phyloP scores from a whole-genome alignment of 2,888 invertebrate species.

The Aplocera efformata region DNA sequence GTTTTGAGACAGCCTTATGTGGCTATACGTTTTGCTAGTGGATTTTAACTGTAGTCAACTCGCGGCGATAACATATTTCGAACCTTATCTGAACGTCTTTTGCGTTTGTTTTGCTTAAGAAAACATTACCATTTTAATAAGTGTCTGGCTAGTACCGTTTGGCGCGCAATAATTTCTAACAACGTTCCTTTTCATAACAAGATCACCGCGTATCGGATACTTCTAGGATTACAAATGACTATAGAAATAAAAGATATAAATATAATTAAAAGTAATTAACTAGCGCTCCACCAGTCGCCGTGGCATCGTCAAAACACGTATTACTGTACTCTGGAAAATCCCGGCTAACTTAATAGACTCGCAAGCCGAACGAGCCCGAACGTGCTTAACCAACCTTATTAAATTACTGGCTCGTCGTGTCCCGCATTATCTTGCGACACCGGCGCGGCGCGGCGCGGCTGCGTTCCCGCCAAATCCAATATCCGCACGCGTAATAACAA shows the following conservation, averaged over 20 bases:
- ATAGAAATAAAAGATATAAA: too few species aligned
- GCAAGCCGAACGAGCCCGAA: conserved; percentile 28
- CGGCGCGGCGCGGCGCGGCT: conserved; percentile 33
- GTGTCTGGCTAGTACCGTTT: too few species aligned
- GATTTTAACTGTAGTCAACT: conserved; percentile 4
- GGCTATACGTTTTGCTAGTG: conserved; percentile 4
- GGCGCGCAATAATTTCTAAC: too few species aligned
- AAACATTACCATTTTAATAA: too few species aligned
- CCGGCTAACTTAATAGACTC: conserved; percentile 30
- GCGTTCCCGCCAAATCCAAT: conserved; percentile 70
- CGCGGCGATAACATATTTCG: conserved; percentile 10
- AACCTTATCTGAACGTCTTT: background rate
- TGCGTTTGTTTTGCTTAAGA: too few species aligned
- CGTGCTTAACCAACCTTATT: conserved; percentile 36
- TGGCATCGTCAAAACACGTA: too few species aligned
- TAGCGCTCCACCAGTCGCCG: too few species aligned
- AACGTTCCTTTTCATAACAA: too few species aligned
- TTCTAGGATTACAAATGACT: too few species aligned
- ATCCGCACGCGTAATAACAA: conserved; percentile 77
- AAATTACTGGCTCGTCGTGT: conserved; percentile 32
- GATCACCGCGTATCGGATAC: too few species aligned
- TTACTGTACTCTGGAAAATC: conserved; percentile 18
- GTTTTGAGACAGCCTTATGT: conserved; percentile 20
- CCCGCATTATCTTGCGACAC: conserved; percentile 57
- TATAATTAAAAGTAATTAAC: too few species aligned